These are phyloP conservation scores for Lipophrys pholis DNA, from an alignment of 2,113 vertebrate genomes.

Conservation along the genomic window DNA sequence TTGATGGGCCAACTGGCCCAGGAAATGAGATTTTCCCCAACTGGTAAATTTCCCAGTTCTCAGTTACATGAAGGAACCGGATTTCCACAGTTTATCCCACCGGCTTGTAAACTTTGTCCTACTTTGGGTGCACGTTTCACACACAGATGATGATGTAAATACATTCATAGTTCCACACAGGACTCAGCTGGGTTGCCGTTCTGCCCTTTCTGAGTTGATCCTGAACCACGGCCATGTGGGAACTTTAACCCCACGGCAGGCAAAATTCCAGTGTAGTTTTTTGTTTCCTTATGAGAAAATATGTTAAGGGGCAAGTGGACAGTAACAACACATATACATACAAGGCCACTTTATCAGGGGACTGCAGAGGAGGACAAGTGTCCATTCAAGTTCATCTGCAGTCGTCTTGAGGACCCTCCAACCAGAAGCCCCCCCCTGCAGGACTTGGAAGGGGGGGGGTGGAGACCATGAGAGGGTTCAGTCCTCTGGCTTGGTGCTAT, in stretches of 20 bases:
- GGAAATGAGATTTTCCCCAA: no score
- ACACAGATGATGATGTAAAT: background rate
- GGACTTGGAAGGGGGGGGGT: background rate
- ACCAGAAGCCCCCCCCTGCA: background rate
- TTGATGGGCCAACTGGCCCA: no score
- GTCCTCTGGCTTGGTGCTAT: slow-evolving; percentile 54
- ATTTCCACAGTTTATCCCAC: background rate
- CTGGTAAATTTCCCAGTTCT: no score
- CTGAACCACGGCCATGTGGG: background rate
- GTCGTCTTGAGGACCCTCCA: slow-evolving; percentile 18
- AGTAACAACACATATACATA: slow-evolving; percentile 9
- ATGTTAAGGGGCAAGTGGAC: background rate
- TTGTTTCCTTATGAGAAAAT: background rate
- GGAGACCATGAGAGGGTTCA: no score
- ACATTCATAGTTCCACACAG: slow-evolving; percentile 3
- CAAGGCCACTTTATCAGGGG: slow-evolving; percentile 61
- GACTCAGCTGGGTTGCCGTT: background rate
- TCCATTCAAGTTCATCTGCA: slow-evolving; percentile 11
- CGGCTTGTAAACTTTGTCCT: background rate
- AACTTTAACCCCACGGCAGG: no score
- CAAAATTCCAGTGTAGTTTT: background rate
- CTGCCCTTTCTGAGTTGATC: background rate
- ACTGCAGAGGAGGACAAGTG: slow-evolving; percentile 31
- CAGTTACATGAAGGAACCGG: no score
- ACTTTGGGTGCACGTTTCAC: background rate